Evolutionary conservation across 2,888 invertebrate genomes (phyloP).

Genomic region (Agrotis puta): DNA sequence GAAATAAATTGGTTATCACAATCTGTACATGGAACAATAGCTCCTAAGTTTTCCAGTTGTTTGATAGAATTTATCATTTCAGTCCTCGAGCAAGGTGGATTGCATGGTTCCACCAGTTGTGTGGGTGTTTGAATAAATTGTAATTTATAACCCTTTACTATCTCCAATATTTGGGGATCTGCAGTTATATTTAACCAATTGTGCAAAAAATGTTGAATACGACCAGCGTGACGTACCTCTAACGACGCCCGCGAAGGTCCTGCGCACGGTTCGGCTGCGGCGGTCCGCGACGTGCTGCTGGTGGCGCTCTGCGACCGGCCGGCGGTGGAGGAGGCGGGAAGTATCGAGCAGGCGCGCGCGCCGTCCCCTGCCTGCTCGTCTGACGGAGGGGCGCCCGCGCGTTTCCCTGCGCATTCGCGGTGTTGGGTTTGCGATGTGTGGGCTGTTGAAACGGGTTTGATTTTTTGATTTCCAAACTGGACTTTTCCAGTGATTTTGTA

Average conservation of each 20-base stretch:
- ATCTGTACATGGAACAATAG: too few relatives aligned
- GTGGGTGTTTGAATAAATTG: not conserved
- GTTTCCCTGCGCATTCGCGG: not conserved
- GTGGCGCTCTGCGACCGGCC: not conserved
- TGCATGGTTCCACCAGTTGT: not conserved
- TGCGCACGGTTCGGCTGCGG: not conserved
- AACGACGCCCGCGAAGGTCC: not conserved
- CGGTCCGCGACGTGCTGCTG: not conserved
- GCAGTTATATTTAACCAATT: not conserved
- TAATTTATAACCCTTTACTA: not conserved
- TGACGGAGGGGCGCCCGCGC: constrained; percentile 6
- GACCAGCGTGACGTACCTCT: not conserved
- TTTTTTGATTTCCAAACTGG: not conserved
- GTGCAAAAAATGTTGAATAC: not conserved
- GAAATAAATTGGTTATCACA: constrained; percentile 1
- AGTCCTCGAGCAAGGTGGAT: not conserved
- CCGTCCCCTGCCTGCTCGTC: not conserved
- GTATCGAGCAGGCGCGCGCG: not conserved
- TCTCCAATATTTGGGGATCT: not conserved
- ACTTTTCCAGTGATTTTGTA: not conserved
- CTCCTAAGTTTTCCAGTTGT: too few relatives aligned
- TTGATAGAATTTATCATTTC: too few relatives aligned
- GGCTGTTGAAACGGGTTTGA: not conserved
- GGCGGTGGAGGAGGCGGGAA: not conserved
- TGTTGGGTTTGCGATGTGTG: not conserved